Conservation (phyloP, 2,888 invertebrate genomes). For the Drepanosiphum platanoidis region DNA sequence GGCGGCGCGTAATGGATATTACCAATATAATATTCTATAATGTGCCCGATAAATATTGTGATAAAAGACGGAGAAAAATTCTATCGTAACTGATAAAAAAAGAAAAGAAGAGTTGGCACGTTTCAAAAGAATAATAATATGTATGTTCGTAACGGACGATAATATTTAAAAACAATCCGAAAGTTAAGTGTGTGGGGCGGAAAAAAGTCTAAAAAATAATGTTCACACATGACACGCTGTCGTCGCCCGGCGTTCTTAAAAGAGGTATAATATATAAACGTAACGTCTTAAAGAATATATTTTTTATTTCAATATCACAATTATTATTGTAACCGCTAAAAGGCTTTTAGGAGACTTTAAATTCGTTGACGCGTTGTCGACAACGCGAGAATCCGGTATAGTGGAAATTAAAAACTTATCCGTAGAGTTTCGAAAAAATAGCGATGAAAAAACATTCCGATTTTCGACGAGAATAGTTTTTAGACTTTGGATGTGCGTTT, state of each 20-base stretch:
- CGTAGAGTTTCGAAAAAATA: not conserved
- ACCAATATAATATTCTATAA: not conserved
- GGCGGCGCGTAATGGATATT: not conserved
- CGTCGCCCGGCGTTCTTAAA: not conserved
- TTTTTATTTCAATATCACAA: constrained; percentile 7
- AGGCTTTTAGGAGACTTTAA: not conserved
- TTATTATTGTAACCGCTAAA: not conserved
- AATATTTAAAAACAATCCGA: too few species aligned
- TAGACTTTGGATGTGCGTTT: not conserved
- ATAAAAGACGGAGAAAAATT: not conserved
- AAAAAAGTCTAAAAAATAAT: too few species aligned
- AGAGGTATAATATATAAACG: not conserved
- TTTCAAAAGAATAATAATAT: not conserved
- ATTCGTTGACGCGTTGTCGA: not conserved
- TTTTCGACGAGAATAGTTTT: not conserved
- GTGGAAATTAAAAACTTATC: not conserved
- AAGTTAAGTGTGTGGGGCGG: too few species aligned
- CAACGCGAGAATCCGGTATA: not conserved
- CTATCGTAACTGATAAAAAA: not conserved
- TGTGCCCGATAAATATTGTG: not conserved
- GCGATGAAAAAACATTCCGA: not conserved
- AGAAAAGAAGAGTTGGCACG: not conserved
- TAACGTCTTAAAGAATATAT: not conserved
- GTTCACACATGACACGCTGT: too few species aligned
- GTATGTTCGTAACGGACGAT: too few species aligned